Evolutionary conservation across 1,140 invertebrate species (phyloP).

Genomic region (Panagrolaimus sp.): DNA sequence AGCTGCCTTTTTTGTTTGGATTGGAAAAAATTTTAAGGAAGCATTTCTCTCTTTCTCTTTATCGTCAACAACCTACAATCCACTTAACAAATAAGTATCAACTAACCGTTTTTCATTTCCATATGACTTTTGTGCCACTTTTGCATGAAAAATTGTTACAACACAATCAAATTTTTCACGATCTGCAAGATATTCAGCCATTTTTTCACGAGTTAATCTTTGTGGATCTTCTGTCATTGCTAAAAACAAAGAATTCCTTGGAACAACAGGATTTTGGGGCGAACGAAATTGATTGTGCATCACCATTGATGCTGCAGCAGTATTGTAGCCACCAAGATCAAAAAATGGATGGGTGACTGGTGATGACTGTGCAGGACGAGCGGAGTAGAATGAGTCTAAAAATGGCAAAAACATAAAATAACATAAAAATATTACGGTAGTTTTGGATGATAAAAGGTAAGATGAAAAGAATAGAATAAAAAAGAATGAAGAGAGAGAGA

Average conservation of each 20-base stretch:
- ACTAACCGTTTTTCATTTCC: constrained; percentile 86
- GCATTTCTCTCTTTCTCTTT: background rate
- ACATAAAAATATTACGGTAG: background rate
- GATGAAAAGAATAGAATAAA: background rate
- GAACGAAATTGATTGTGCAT: background rate
- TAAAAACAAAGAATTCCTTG: constrained; percentile 7
- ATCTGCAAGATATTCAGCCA: constrained; percentile 52
- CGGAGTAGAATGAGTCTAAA: constrained; percentile 9
- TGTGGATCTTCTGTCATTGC: constrained; percentile 14
- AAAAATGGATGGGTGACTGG: background rate
- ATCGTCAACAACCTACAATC: background rate
- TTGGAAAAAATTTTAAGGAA: background rate
- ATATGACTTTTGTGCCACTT: constrained; percentile 96
- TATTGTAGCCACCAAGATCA: background rate
- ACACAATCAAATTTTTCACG: constrained; percentile 46
- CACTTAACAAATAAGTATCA: constrained; percentile 15
- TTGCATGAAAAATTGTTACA: constrained; percentile 91
- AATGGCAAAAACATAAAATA: background rate
- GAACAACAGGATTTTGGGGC: background rate
- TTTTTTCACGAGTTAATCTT: constrained; percentile 32
- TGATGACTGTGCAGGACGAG: background rate
- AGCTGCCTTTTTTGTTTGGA: no score
- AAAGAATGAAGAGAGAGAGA: background rate
- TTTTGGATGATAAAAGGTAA: constrained; percentile 5
- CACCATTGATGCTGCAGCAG: background rate